These are phyloP conservation scores for Campylorhamphus procurvoides DNA, from an alignment of 2,113 vertebrate genomes.

Conservation along the genomic window DNA sequence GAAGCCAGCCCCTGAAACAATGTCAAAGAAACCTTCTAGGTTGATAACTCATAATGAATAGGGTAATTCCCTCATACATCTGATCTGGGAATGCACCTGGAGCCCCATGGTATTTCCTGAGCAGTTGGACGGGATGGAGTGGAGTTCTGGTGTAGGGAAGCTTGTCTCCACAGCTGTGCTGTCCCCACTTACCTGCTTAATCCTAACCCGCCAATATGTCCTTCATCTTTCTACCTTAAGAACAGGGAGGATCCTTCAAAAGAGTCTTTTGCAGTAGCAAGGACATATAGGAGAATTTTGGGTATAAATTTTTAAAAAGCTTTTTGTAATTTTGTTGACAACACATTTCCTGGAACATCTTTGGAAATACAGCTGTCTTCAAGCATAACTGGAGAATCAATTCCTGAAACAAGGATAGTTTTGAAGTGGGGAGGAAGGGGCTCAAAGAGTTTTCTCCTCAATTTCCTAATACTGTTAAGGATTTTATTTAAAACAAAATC, in stretches of 20 bases:
- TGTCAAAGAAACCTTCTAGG: neutral
- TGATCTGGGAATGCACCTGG: neutral
- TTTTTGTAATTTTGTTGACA: neutral
- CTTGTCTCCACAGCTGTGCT: neutral
- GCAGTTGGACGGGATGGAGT: rapidly evolving
- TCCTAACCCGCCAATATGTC: neutral
- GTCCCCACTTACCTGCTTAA: neutral
- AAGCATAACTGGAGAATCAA: neutral
- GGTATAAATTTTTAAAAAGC: neutral
- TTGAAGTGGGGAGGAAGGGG: rapidly evolving
- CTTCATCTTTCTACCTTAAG: neutral
- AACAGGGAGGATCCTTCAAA: neutral
- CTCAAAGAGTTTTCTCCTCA: neutral
- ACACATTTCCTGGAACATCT: neutral
- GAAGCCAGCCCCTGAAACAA: neutral
- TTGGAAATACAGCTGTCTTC: neutral
- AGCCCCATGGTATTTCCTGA: neutral
- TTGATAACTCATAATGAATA: neutral
- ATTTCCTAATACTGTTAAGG: neutral
- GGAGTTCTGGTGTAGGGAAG: neutral
- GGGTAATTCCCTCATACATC: neutral
- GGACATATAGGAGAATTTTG: neutral
- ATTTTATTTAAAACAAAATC: neutral
- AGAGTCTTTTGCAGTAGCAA: neutral
- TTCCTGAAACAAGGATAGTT: neutral